A percentile compares a stretch with the other conserved stretches of the same genome.
These are phyloP conservation scores for Eumerus sabulonum DNA, from an alignment of 2,888 invertebrate genomes.

Conservation along the genomic window DNA sequence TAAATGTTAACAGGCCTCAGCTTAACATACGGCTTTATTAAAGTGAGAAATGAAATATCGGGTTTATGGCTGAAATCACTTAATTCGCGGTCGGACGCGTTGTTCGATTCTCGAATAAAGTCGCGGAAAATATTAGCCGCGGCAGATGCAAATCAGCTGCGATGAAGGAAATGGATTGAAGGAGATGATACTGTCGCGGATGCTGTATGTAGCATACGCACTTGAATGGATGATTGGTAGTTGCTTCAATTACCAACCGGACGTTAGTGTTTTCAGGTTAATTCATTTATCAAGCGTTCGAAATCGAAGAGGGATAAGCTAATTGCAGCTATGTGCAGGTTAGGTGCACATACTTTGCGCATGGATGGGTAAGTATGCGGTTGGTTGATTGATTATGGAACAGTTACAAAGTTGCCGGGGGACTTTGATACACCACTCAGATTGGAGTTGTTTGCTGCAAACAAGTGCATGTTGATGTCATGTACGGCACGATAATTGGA, in stretches of 20 bases:
- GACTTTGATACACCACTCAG: no score
- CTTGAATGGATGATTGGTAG: slow-evolving; percentile 17
- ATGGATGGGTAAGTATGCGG: no score
- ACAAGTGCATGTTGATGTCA: no score
- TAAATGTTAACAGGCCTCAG: slow-evolving; percentile 58
- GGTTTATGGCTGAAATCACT: slow-evolving; percentile 68
- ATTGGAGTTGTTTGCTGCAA: no score
- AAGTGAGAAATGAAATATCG: slow-evolving; percentile 69
- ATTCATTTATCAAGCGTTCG: slow-evolving; percentile 56
- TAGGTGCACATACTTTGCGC: no score
- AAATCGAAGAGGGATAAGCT: slow-evolving; percentile 42
- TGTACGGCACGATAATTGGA: no score
- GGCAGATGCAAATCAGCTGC: slow-evolving; percentile 36
- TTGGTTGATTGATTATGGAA: no score
- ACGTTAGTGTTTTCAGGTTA: slow-evolving; percentile 41
- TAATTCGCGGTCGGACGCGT: slow-evolving; percentile 52
- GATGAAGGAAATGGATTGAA: background rate
- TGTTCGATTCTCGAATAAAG: slow-evolving; percentile 52
- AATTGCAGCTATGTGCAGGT: slow-evolving; percentile 46
- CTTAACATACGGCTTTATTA: slow-evolving; percentile 64
- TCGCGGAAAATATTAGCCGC: slow-evolving; percentile 51
- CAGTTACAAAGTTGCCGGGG: no score
- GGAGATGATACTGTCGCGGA: slow-evolving; percentile 1
- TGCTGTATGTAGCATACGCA: background rate
- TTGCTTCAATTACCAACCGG: slow-evolving; percentile 51